Evolutionary conservation across 2,797 vertebrate genomes (phyloP).

Genomic region (Psittacula echo): DNA sequence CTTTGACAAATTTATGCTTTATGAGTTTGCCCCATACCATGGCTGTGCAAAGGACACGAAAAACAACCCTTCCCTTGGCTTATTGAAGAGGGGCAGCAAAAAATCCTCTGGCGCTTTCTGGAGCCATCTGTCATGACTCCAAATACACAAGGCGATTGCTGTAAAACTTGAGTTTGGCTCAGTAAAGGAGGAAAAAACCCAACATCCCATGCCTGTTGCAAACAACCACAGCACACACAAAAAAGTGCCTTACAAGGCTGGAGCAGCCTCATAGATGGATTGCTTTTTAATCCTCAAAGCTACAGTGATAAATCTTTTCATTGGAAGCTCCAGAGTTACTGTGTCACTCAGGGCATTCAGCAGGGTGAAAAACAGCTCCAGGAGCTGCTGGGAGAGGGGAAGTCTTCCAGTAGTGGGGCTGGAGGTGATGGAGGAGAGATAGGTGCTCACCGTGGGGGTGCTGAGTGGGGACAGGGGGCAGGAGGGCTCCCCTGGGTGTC

Average conservation of each 20-base stretch:
- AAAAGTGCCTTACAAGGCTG: conserved; percentile 71
- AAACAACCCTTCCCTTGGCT: background rate
- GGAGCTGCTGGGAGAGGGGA: background rate
- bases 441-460: rapidly evolving
- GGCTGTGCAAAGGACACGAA: background rate
- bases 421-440: background rate
- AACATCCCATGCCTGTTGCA: background rate
- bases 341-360: background rate
- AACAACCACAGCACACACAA: conserved; percentile 30
- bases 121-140: conserved; percentile 32
- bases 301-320: conserved; percentile 55
- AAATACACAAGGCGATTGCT: conserved; percentile 2
- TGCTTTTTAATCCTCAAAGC: conserved; percentile 65
- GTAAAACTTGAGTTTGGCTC: conserved; percentile 39
- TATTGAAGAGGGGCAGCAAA: background rate
- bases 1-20: background rate
- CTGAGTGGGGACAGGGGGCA: rapidly evolving
- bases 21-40: background rate
- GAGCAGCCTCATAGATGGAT: conserved; percentile 50
- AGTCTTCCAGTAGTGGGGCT: rapidly evolving
- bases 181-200: background rate
- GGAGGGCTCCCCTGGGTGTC: background rate
- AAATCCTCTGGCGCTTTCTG: background rate
- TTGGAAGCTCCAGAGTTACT: conserved; percentile 6
- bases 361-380: background rate